These are phyloP conservation scores for Chaetogeoica ovagalla DNA, from an alignment of 2,888 invertebrate genomes.

Conservation along the genomic window DNA sequence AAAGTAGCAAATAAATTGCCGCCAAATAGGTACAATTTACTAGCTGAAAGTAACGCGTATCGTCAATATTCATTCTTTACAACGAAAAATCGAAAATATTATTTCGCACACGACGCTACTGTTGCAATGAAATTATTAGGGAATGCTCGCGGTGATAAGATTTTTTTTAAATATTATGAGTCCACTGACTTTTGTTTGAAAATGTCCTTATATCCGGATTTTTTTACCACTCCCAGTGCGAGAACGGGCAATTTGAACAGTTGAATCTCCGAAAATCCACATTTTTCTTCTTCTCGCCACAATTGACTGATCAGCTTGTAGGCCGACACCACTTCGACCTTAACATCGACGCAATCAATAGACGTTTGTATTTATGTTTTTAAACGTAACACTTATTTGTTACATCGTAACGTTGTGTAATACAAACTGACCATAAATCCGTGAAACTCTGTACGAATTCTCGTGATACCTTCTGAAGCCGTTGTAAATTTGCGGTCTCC, in stretches of 20 bases:
- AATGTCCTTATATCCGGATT: conserved; percentile 67
- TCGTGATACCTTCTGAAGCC: conserved; percentile 13
- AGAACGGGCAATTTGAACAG: conserved; percentile 66
- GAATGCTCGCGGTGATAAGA: too few species aligned
- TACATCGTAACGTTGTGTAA: too few species aligned
- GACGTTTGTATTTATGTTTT: too few species aligned
- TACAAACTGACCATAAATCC: conserved; percentile 15
- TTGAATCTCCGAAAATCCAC: conserved; percentile 70
- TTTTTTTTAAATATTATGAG: too few species aligned
- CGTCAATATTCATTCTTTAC: too few species aligned
- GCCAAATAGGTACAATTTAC: too few species aligned
- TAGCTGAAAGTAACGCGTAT: too few species aligned
- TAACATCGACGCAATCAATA: conserved; percentile 56
- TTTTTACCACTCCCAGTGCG: conserved; percentile 63
- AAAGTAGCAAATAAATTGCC: too few species aligned
- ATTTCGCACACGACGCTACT: too few species aligned
- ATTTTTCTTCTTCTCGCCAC: conserved; percentile 72
- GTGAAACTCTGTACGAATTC: conserved; percentile 42
- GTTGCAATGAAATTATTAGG: too few species aligned
- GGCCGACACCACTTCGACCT: conserved; percentile 69
- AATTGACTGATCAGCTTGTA: conserved; percentile 71
- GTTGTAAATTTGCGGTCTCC: background rate
- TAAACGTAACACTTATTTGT: too few species aligned
- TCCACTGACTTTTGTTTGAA: conserved; percentile 56
- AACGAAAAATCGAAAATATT: too few species aligned